These are phyloP conservation scores for Pachymerium ferrugineum DNA, from an alignment of 2,888 invertebrate genomes.

Conservation along the genomic window DNA sequence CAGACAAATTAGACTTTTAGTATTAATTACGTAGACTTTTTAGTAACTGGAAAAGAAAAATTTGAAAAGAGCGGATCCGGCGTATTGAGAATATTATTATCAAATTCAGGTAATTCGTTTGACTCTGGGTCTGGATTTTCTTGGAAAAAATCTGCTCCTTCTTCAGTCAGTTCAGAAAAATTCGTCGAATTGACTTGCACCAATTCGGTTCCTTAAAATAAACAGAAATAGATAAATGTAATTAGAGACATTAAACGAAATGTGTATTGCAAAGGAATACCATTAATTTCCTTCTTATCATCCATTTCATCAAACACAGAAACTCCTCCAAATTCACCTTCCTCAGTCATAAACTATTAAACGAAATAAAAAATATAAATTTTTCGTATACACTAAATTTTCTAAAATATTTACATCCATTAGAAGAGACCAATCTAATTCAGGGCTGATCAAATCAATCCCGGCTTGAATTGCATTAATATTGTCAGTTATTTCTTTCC, in stretches of 20 bases:
- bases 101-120: neutral
- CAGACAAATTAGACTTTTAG: neutral
- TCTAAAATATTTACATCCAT: too few relatives aligned
- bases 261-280: neutral
- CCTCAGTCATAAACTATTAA: neutral
- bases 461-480: too few relatives aligned
- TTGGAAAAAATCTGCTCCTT: slow-evolving; percentile 2
- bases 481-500: too few relatives aligned
- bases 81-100: neutral
- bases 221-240: neutral
- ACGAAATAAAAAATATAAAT: neutral
- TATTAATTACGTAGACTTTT: neutral
- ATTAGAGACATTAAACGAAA: neutral
- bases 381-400: too few relatives aligned
- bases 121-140: neutral
- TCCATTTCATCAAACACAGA: neutral
- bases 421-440: too few relatives aligned
- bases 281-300: neutral
- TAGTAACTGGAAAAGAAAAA: neutral
- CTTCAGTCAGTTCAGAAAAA: slow-evolving; percentile 9
- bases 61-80: neutral
- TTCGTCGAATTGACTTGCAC: neutral
- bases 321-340: neutral
- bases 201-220: neutral
- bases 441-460: too few relatives aligned